These are phyloP conservation scores for Andrena bicolor DNA, from an alignment of 2,888 invertebrate genomes.

Conservation along the genomic window DNA sequence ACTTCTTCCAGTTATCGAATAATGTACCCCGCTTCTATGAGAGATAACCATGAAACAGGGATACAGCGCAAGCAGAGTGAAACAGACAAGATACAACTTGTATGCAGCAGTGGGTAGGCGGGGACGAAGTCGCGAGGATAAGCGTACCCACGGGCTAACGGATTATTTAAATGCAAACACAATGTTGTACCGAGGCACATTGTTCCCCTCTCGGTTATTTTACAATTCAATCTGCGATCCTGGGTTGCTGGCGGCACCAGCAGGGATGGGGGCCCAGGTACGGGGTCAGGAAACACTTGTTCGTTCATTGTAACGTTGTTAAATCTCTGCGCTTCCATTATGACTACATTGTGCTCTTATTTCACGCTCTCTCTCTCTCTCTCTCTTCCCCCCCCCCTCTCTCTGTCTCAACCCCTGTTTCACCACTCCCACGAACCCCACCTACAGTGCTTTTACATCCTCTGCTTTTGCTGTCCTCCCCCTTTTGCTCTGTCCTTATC, in stretches of 20 bases:
- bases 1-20: no score
- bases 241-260: constrained; percentile 60
- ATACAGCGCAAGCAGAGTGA: background rate
- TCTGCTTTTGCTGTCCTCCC: constrained; percentile 6
- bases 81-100: constrained; percentile 31
- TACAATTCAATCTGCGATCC: constrained; percentile 83
- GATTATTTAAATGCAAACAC: constrained; percentile 85
- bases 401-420: constrained; percentile 41
- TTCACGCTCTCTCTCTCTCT: constrained; percentile 4
- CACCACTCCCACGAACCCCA: constrained; percentile 25
- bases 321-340: constrained; percentile 82
- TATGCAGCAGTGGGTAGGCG: constrained; percentile 26
- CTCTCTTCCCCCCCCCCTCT: background rate
- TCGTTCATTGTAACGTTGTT: constrained; percentile 82
- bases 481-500: constrained; percentile 14
- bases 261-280: constrained; percentile 24
- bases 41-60: background rate
- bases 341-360: constrained; percentile 69
- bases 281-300: constrained; percentile 47
- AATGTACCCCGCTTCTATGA: no score
- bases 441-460: background rate
- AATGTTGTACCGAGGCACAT: constrained; percentile 82
- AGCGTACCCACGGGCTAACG: constrained; percentile 75
- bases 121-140: constrained; percentile 55
- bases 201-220: constrained; percentile 83